phyloP scores from a whole-genome alignment of 2,797 vertebrate species.

The Myotis daubentonii region DNA sequence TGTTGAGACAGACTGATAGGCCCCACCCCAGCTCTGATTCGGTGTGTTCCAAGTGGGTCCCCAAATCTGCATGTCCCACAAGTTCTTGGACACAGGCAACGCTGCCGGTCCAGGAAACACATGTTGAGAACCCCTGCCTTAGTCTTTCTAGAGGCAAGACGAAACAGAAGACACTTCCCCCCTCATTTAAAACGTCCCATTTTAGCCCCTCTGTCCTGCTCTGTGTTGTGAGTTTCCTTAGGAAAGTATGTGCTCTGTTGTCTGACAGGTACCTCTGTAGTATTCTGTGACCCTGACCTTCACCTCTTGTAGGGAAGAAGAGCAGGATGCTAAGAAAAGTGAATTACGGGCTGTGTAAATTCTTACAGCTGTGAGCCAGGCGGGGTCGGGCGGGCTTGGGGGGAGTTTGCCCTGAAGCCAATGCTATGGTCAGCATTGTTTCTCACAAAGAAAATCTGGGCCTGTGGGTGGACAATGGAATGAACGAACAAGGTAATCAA shows the following conservation, averaged over 20 bases:
- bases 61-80: not conserved
- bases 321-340: not conserved
- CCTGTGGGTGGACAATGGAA: not conserved
- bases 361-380: not conserved
- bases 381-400: too few relatives aligned
- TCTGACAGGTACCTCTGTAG: not conserved
- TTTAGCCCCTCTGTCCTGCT: not conserved
- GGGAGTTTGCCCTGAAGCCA: not conserved
- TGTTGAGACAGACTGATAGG: not conserved
- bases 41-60: not conserved
- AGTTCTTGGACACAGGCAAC: not conserved
- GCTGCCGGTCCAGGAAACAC: not conserved
- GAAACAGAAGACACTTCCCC: not conserved
- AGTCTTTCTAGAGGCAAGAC: not conserved
- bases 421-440: not conserved
- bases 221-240: not conserved
- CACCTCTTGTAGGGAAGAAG: not conserved
- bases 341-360: not conserved
- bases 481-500: not conserved
- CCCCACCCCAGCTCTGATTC: not conserved
- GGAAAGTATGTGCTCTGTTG: not conserved
- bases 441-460: not conserved
- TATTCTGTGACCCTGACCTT: not conserved
- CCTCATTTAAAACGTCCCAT: not conserved
- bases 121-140: not conserved